Base-by-base conservation (phyloP, 2,797 vertebrate species). In the Cirrhinus mrigala region DNA sequence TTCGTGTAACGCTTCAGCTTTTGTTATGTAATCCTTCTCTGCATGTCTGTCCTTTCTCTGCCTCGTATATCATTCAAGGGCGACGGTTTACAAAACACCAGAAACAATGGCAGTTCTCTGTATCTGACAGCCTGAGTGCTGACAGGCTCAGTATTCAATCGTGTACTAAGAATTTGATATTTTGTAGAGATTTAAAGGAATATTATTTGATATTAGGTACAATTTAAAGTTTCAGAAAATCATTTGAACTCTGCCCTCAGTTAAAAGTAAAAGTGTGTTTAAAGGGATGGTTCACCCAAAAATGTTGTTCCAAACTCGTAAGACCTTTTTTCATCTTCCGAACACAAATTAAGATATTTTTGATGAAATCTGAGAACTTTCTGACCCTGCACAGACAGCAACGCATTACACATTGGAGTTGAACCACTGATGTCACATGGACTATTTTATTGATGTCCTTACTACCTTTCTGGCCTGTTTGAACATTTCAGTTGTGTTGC, bases 21-120 rank as follows among this genome's bases (percentile, higher is more conserved):
- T 29, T 64, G 79, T 81, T 82, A 76, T 60, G 79, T 76, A 82
- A 82, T 75, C 29, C 48, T 50, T 86, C 73, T 77, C 50, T 76
- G 79, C 79, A 56, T 33, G 73, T 76, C 50, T 81, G 79, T 81
- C 27, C 58, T 81, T 69, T 68, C 52, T 78, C 44, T 73, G 56
- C 77, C 29, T 52, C 29, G 12, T 15, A 74, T 64, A 62, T 70
- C 62, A 40, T 60, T 86, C 66, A 83, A 82, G 62, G 71, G 24
- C 44, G 27, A 58, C 20, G 11, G 29, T 81, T 81, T 81, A 77
- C 60, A 81, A 86, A 82, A 82, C 50, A 68, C 6, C 56, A 50
- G 15, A 80, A 73, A 71, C 37, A 5, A 46, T 70, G 37, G 58
- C 83, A 48, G 70, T 46, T 20, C 29, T 56, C 33, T 70, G 2